phyloP scores from a whole-genome alignment of 2,797 vertebrate species.

The Lycodopsis pacificus region DNA sequence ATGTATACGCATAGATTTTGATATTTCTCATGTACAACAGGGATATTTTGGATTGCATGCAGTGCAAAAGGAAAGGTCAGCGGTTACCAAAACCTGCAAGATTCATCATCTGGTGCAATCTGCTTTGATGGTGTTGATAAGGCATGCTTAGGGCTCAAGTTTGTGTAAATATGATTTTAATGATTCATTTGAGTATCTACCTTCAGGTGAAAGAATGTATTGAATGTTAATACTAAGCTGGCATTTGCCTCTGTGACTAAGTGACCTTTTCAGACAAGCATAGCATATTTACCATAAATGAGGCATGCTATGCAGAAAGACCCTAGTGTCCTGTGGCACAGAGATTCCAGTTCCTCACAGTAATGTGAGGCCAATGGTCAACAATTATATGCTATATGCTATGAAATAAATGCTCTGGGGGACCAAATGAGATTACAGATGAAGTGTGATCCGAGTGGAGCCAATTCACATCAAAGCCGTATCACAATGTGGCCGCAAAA shows the following conservation, averaged over 20 bases:
- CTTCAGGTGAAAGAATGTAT: background rate
- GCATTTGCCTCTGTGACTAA: background rate
- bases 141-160: background rate
- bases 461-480: slow-evolving; percentile 41
- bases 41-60: background rate
- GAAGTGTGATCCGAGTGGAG: slow-evolving; percentile 31
- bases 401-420: slow-evolving; percentile 47
- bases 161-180: background rate
- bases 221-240: background rate
- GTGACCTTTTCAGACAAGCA: background rate
- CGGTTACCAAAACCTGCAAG: background rate
- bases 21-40: background rate
- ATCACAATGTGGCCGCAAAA: slow-evolving; percentile 29
- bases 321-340: background rate
- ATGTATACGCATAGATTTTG: background rate
- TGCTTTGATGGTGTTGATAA: background rate
- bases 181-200: too few relatives aligned
- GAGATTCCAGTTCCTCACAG: slow-evolving; percentile 26
- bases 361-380: slow-evolving; percentile 44
- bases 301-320: background rate
- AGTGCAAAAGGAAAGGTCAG: background rate
- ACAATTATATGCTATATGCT: too few relatives aligned
- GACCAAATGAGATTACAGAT: slow-evolving; percentile 58
- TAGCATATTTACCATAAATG: slow-evolving; percentile 14
- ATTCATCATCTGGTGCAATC: background rate